phyloP scores from a whole-genome alignment of 2,797 vertebrate genomes.

The Dallia pectoralis region DNA sequence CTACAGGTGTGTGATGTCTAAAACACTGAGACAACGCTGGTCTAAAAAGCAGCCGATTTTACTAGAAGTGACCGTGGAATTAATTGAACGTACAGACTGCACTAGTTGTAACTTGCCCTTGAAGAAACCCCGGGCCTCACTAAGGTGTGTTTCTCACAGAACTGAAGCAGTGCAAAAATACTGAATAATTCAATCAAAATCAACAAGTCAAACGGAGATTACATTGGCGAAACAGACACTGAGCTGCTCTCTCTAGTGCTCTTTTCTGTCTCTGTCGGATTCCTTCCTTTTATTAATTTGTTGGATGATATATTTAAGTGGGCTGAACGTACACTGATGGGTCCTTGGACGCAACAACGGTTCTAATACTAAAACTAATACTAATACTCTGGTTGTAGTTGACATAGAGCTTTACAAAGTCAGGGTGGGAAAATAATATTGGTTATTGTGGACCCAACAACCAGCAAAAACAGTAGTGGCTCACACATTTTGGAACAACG shows the following conservation, averaged over 20 bases:
- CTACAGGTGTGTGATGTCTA: constrained; percentile 6
- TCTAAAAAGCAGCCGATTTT: background rate
- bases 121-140: constrained; percentile 10
- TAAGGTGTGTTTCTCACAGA: constrained; percentile 3
- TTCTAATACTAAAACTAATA: background rate
- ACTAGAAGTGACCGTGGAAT: constrained; percentile 5
- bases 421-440: constrained; percentile 14
- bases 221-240: constrained; percentile 25
- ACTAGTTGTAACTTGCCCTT: constrained; percentile 2
- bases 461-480: constrained; percentile 10
- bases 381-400: background rate
- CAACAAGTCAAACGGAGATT: constrained; percentile 13
- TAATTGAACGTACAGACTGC: constrained; percentile 14
- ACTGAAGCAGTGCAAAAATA: constrained; percentile 13
- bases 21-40: background rate
- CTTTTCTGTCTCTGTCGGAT: background rate
- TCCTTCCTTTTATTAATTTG: background rate
- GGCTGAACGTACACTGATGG: constrained; percentile 20
- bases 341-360: constrained; percentile 10
- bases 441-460: constrained; percentile 18
- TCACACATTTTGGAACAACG: constrained; percentile 14
- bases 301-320: constrained; percentile 20
- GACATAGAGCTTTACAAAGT: constrained; percentile 29
- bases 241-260: background rate
- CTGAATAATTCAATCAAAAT: constrained; percentile 19